These are phyloP conservation scores for Parauchenoglanis punctatus DNA, from an alignment of 2,797 vertebrate genomes.

Conservation along the genomic window DNA sequence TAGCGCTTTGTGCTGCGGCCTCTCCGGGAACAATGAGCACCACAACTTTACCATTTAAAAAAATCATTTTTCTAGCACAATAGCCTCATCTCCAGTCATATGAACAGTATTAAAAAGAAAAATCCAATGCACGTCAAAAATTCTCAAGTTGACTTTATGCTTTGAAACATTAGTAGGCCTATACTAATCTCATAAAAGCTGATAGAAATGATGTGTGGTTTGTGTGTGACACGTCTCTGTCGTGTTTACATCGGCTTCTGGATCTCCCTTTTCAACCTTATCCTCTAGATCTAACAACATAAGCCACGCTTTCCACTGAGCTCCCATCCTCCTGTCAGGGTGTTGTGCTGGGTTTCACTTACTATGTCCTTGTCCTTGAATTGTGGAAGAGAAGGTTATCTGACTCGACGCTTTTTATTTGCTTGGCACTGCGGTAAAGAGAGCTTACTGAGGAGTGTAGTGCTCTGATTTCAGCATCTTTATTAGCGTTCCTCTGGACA, in stretches of 20 bases:
- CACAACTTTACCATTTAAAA: conserved; percentile 58
- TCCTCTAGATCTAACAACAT: neutral
- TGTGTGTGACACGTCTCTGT: neutral
- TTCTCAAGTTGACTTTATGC: neutral
- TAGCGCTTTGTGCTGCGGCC: conserved; percentile 83
- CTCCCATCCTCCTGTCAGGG: conserved; percentile 12
- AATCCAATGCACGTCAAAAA: neutral
- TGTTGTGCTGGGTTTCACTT: conserved; percentile 59
- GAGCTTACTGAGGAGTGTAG: conserved; percentile 72
- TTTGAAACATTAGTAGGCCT: neutral
- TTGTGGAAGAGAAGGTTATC: conserved; percentile 81
- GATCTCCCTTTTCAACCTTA: neutral
- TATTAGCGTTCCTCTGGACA: neutral
- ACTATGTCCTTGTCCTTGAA: conserved; percentile 78
- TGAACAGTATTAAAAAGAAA: neutral
- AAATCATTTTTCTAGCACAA: neutral
- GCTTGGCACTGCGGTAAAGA: conserved; percentile 79
- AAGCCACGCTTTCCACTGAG: neutral
- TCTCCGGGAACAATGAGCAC: conserved; percentile 79
- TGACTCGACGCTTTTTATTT: conserved; percentile 82
- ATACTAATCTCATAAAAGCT: no score
- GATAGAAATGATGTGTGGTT: neutral
- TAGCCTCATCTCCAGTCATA: no score
- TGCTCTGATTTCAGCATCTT: conserved; percentile 50
- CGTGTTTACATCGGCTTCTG: neutral